phyloP scores from a whole-genome alignment of 1,140 invertebrate species.

The Calosoma granatense region DNA sequence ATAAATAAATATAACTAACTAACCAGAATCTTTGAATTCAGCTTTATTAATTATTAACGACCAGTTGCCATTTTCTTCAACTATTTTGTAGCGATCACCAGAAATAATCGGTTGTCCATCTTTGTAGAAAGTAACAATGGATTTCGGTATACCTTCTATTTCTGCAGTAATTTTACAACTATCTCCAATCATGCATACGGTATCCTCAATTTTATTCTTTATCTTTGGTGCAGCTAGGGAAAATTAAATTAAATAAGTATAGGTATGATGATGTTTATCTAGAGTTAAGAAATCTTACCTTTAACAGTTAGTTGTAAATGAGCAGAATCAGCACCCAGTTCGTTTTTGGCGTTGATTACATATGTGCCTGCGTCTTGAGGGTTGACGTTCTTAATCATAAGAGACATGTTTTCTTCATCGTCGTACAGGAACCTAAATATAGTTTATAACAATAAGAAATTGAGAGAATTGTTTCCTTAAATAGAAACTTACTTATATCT shows the following conservation, averaged over 20 bases:
- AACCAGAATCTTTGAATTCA: conserved; percentile 72
- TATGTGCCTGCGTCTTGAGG: conserved; percentile 78
- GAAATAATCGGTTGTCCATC: conserved; percentile 65
- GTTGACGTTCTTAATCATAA: conserved; percentile 83
- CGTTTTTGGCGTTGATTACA: conserved; percentile 74
- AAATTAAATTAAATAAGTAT: conserved; percentile 22
- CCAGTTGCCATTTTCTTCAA: conserved; percentile 54
- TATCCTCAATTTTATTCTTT: conserved; percentile 65
- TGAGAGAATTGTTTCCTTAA: not conserved
- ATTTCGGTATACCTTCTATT: conserved; percentile 74
- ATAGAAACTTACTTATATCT: conserved; percentile 55
- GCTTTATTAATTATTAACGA: conserved; percentile 72
- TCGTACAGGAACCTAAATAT: conserved; percentile 67
- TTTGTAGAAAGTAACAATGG: conserved; percentile 76
- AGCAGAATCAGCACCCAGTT: conserved; percentile 71
- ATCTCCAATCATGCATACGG: conserved; percentile 55
- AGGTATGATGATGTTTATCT: not conserved
- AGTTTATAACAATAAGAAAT: not conserved
- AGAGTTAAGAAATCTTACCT: conserved; percentile 31
- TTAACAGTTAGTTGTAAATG: conserved; percentile 68
- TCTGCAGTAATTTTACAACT: conserved; percentile 62
- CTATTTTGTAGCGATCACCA: conserved; percentile 58
- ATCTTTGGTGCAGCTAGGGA: conserved; percentile 78
- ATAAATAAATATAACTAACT: not conserved
- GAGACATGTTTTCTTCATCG: conserved; percentile 81